Base-by-base conservation (phyloP, 2,888 invertebrate species). In the Gasteruption jaculator region DNA sequence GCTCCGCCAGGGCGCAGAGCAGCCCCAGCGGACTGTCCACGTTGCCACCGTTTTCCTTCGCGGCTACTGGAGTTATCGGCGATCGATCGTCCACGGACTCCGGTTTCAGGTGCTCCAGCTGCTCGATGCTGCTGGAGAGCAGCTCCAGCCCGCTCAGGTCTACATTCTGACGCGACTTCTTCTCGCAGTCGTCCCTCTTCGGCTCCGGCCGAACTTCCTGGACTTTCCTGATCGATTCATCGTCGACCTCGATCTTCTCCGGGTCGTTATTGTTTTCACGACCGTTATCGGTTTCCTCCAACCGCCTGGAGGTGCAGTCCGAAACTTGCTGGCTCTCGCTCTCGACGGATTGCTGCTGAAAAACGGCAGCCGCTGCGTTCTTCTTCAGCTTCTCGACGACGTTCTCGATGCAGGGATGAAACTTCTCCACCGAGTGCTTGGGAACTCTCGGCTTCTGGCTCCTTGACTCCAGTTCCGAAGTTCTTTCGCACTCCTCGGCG, bases 61-160 rank as follows among this genome's bases (percentile, higher is more conserved):
- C 19, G 14, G 11, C 2, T 72, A 74, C 18, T n/a, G n/a, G n/a
- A n/a, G n/a, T n/a, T n/a, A 73, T 47, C 3, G 48, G 36, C 0
- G 74, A 70, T 2, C 51, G 43, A 10, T 45, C 32, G 1, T 36
- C 39, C 12, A 48, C 43, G 24, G 19, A 12, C 14, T 53, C 62
- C 8, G 71, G 65, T 33, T 63, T 63, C 20, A 72, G 59, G 38
- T 78, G 77, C 58, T 85, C 85, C 53, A 85, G 83, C 56, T 87
- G 86, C 41, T 85, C 87, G 45, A 91, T 89, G 63, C 90, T 90
- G 58, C 90, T 90, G 0, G 90, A 90, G 16, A 91, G 68, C 26
- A 91, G 70, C 63, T 91, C 88, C 21, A 91, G 71, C 0, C 91
- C 91, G 52, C 87, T 88, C 5, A 89, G 72, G 62, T 90, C 89